These are phyloP conservation scores for Cyclina sinensis DNA, from an alignment of 1,140 invertebrate species.

Conservation along the genomic window DNA sequence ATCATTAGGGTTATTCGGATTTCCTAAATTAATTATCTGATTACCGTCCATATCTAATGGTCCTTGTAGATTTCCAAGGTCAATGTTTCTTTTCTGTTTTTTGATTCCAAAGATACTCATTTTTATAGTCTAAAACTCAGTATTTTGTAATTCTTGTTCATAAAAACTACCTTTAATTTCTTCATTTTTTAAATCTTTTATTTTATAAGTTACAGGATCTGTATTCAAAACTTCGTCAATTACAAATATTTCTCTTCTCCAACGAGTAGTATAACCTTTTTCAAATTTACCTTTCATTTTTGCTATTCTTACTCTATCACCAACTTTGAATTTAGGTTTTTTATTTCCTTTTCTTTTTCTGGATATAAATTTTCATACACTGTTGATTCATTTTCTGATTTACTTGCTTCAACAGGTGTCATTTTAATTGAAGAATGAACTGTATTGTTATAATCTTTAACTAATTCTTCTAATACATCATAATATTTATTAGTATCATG, in stretches of 20 bases:
- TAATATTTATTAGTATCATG: not conserved
- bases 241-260: not conserved
- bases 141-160: slow-evolving; percentile 34
- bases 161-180: not conserved
- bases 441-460: slow-evolving; percentile 10
- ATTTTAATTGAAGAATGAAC: not conserved
- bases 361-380: not conserved
- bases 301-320: not conserved
- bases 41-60: too few relatives aligned
- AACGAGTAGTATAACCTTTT: not conserved
- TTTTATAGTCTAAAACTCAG: too few relatives aligned
- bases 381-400: not conserved
- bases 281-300: not conserved
- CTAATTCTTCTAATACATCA: not conserved
- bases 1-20: too few relatives aligned
- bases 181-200: not conserved
- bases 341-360: not conserved
- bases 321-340: not conserved
- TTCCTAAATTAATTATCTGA: too few relatives aligned
- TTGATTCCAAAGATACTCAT: too few relatives aligned
- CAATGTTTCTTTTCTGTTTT: too few relatives aligned
- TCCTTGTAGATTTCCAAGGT: too few relatives aligned
- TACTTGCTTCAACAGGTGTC: not conserved
- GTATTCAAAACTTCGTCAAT: not conserved
- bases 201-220: not conserved